These are phyloP conservation scores for Drosophila crucigera DNA, from an alignment of 2,888 invertebrate genomes.

Conservation along the genomic window DNA sequence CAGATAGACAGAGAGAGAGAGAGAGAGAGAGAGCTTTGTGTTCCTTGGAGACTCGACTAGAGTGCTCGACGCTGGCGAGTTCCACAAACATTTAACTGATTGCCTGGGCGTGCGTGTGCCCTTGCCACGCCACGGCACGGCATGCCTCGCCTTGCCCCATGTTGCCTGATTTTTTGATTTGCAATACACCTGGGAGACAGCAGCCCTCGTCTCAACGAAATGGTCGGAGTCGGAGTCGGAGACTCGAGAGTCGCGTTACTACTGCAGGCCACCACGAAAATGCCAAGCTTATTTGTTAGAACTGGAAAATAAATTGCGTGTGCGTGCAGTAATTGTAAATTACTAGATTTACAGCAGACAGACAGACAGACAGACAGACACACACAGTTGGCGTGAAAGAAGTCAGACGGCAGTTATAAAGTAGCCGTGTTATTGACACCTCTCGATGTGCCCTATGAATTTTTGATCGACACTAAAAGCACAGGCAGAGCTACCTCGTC, in stretches of 20 bases:
- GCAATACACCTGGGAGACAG: slow-evolving; percentile 83
- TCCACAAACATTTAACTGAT: slow-evolving; percentile 82
- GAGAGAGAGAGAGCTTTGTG: slow-evolving; percentile 26
- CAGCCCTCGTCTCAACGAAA: slow-evolving; percentile 2
- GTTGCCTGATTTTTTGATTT: slow-evolving; percentile 83
- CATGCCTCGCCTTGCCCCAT: slow-evolving; percentile 15
- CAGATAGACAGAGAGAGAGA: background rate
- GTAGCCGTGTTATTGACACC: slow-evolving; percentile 69
- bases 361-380: background rate
- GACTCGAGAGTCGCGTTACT: slow-evolving; percentile 21
- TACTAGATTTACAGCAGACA: slow-evolving; percentile 42
- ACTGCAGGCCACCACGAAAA: slow-evolving; percentile 45
- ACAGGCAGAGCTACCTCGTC: slow-evolving; percentile 16
- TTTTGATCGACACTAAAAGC: slow-evolving; percentile 63
- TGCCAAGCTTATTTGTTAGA: slow-evolving; percentile 75
- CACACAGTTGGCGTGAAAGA: background rate
- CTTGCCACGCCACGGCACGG: background rate
- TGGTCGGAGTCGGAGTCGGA: background rate
- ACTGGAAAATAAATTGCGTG: slow-evolving; percentile 83
- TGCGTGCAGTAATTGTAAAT: slow-evolving; percentile 85
- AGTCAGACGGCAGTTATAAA: slow-evolving; percentile 31
- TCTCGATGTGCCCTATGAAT: slow-evolving; percentile 58
- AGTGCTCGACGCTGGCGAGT: slow-evolving; percentile 66
- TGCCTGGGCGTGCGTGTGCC: slow-evolving; percentile 76
- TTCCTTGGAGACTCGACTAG: slow-evolving; percentile 50